Percentiles rank a stretch among this genome's conserved stretches.
Evolutionary conservation across 2,797 vertebrate species (phyloP).

Genomic region (Lutjanus argentimaculatus): DNA sequence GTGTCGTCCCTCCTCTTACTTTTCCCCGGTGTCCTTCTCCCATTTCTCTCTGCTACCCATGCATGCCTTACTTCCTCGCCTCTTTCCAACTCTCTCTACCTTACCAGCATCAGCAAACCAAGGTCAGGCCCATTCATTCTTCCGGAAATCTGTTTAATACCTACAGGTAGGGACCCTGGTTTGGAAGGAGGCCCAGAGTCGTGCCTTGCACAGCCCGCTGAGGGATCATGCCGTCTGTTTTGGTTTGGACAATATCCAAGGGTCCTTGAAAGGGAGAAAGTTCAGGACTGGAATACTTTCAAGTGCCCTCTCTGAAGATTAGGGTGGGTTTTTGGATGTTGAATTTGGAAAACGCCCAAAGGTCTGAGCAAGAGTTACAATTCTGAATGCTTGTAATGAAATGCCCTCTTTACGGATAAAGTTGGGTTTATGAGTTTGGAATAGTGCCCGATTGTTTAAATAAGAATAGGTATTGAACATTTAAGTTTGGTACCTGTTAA

Average conservation of each 20-base stretch:
- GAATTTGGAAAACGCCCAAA: slow-evolving; percentile 63
- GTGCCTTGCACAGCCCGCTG: slow-evolving; percentile 52
- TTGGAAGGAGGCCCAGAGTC: slow-evolving; percentile 74
- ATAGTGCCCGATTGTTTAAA: slow-evolving; percentile 18
- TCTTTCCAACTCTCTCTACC: slow-evolving; percentile 34
- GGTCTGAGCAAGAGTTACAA: slow-evolving; percentile 37
- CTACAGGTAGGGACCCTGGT: slow-evolving; percentile 54
- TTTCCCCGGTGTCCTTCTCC: slow-evolving; percentile 7
- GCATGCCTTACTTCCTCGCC: slow-evolving; percentile 38
- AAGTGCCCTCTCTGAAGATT: slow-evolving; percentile 70
- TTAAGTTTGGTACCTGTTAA: slow-evolving; percentile 37
- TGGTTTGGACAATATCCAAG: slow-evolving; percentile 73
- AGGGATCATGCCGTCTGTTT: slow-evolving; percentile 67
- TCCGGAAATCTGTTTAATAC: slow-evolving; percentile 70
- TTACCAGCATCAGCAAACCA: slow-evolving; percentile 55
- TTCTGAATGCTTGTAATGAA: slow-evolving; percentile 45
- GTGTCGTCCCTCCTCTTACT: background rate
- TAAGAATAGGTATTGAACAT: slow-evolving; percentile 19
- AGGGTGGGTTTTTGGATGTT: slow-evolving; percentile 57
- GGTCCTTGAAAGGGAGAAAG: slow-evolving; percentile 61
- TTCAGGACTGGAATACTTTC: slow-evolving; percentile 70
- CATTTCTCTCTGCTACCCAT: slow-evolving; percentile 33
- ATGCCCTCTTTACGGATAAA: slow-evolving; percentile 38
- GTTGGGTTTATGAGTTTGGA: slow-evolving; percentile 41
- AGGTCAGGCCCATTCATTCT: slow-evolving; percentile 70